phyloP scores from a whole-genome alignment of 2,888 invertebrate genomes.

The Protophormia terraenovae region DNA sequence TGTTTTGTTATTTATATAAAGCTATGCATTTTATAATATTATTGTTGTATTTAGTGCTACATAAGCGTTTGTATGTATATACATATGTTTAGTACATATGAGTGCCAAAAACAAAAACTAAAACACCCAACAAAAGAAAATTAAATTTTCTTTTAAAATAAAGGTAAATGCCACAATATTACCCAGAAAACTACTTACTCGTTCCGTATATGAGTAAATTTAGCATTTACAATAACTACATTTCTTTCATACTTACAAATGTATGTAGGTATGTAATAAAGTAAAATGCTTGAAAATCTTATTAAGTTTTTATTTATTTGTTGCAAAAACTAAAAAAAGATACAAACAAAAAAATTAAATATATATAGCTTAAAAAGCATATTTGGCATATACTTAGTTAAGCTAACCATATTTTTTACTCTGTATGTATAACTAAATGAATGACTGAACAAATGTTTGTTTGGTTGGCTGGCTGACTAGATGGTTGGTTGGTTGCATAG shows the following conservation, averaged over 20 bases:
- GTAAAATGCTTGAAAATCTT: slow-evolving; percentile 39
- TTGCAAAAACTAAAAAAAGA: slow-evolving; percentile 23
- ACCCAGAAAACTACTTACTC: too few species aligned
- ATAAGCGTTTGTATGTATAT: background rate
- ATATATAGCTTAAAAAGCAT: background rate
- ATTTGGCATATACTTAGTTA: slow-evolving; percentile 41
- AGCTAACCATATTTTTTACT: slow-evolving; percentile 30
- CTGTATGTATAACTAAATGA: slow-evolving; percentile 6
- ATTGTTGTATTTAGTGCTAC: slow-evolving; percentile 38
- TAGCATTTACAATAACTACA: background rate
- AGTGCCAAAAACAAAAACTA: slow-evolving; percentile 34
- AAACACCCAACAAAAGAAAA: slow-evolving; percentile 46
- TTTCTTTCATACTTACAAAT: too few species aligned
- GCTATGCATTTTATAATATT: slow-evolving; percentile 44
- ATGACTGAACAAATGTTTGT: slow-evolving; percentile 16
- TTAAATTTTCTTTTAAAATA: slow-evolving; percentile 51
- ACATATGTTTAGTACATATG: background rate
- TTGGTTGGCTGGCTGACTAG: slow-evolving; percentile 29
- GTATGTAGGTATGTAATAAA: too few species aligned
- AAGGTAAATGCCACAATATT: slow-evolving; percentile 38
- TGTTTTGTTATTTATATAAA: too few species aligned
- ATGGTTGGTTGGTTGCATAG: slow-evolving; percentile 22
- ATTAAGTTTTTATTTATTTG: slow-evolving; percentile 40
- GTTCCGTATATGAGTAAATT: too few species aligned
- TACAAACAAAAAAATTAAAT: slow-evolving; percentile 34